These are phyloP conservation scores for Hyposoter didymator DNA, from an alignment of 2,888 invertebrate genomes.

Conservation along the genomic window DNA sequence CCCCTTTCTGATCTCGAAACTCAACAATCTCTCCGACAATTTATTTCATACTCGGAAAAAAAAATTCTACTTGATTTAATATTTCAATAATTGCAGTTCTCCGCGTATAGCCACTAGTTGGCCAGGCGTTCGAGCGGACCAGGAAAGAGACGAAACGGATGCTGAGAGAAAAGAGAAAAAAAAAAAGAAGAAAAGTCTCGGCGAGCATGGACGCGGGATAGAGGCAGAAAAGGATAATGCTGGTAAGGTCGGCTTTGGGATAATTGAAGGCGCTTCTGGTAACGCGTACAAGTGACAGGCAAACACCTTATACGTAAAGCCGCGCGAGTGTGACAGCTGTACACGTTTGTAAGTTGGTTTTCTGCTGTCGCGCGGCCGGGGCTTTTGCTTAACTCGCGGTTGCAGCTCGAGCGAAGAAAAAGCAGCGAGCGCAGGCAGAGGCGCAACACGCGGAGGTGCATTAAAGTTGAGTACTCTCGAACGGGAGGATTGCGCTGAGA, in stretches of 20 bases:
- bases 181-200: not conserved
- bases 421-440: not conserved
- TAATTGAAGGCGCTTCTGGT: slow-evolving; percentile 81
- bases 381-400: slow-evolving; percentile 25
- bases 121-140: too few species aligned
- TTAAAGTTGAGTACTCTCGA: slow-evolving; percentile 39
- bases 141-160: not conserved
- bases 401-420: not conserved
- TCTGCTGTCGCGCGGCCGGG: slow-evolving; percentile 49
- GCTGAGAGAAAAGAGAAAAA: not conserved
- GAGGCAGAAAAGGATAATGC: too few species aligned
- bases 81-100: too few species aligned
- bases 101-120: too few species aligned
- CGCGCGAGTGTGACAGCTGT: slow-evolving; percentile 74
- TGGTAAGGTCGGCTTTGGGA: slow-evolving; percentile 70
- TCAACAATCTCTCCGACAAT: too few species aligned
- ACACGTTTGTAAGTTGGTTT: slow-evolving; percentile 60
- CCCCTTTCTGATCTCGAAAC: too few species aligned
- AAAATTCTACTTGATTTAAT: too few species aligned
- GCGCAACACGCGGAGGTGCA: slow-evolving; percentile 32
- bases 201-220: slow-evolving; percentile 5
- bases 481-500: slow-evolving; percentile 29
- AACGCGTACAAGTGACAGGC: slow-evolving; percentile 80
- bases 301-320: slow-evolving; percentile 79
- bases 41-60: too few species aligned